Percentiles rank a stretch among this genome's conserved stretches.
Conservation (phyloP, 1,140 invertebrate species). For the Drosophila sulfurigaster region DNA sequence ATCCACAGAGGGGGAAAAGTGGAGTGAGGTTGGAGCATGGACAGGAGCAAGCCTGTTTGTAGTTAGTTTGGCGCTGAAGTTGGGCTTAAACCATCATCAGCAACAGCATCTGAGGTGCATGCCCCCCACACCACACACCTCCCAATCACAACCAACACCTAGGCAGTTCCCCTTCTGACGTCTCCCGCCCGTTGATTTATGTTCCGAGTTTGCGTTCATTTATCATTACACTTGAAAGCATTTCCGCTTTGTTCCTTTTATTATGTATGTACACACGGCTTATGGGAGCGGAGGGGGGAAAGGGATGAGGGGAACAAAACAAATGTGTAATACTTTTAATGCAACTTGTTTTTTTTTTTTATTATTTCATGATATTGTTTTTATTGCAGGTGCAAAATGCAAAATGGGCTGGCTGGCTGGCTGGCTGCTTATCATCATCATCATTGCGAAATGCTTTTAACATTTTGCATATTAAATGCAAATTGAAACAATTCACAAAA, state of each 20-base stretch:
- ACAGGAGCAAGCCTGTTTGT: slow-evolving; percentile 48
- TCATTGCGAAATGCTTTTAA: slow-evolving; percentile 56
- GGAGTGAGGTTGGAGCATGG: slow-evolving; percentile 17
- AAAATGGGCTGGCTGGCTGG: slow-evolving; percentile 50
- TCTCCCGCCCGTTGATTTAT: slow-evolving; percentile 63
- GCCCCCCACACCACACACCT: not conserved
- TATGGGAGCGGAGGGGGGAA: slow-evolving; percentile 9
- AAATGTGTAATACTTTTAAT: slow-evolving; percentile 78
- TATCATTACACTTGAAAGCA: slow-evolving; percentile 82
- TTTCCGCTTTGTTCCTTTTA: slow-evolving; percentile 77
- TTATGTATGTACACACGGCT: slow-evolving; percentile 58
- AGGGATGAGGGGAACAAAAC: not conserved
- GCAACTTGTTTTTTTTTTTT: slow-evolving; percentile 21
- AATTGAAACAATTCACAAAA: slow-evolving; percentile 20
- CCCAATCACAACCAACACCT: not conserved
- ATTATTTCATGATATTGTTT: slow-evolving; percentile 26
- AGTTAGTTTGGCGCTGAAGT: slow-evolving; percentile 76
- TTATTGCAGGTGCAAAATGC: slow-evolving; percentile 69
- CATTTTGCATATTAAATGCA: slow-evolving; percentile 59
- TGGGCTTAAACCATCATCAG: slow-evolving; percentile 76
- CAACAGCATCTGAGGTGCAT: slow-evolving; percentile 60
- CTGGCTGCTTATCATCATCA: slow-evolving; percentile 39
- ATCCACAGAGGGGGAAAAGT: slow-evolving; percentile 44
- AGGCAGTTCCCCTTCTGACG: not conserved
- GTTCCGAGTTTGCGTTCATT: slow-evolving; percentile 80